Base-by-base conservation (phyloP, 1,140 invertebrate genomes). In the Metopolophium dirhodum region DNA sequence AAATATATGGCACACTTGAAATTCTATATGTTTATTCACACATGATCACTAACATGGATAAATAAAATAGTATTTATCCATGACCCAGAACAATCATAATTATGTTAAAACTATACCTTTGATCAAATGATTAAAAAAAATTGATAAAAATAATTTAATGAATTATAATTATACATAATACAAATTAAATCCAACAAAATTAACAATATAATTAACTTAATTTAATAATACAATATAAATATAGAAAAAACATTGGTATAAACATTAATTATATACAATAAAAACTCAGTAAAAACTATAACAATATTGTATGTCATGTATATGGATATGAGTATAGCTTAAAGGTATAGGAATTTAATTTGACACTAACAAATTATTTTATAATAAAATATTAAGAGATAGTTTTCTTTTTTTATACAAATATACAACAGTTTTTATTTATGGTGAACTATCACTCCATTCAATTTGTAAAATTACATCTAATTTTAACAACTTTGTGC, bases 401-500 rank as follows among this genome's bases (percentile, higher is more conserved):
- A 68, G 51, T 68, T n/a, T 68, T 68, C 0, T 23, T 6, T 85
- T 85, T 85, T 41, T 37, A 23, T 35, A 37, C 22, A 23, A 35
- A 37, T 45, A 85, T 41, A 83, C n/a, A 41, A 41, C 9, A 41
- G 26, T 45, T 85, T 41, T 0, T 49, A 30, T 30, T 47, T 6
- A 87, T 49, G 14, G 6, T 87, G 4, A 47, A 49, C 41, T 30
- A 87, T 1, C 9, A 86, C 6, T 45, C 2, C 18, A 87, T 87
- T 87, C 35, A 49, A 37, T 54, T 35, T 89, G 22, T 22, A 89
- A 89, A 37, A 41, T 91, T 30, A 85, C n/a, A 85, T 93, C 23
- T 86, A 3, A 57, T 54, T 45, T 45, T 86, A 85, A 93, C 47
- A 7, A 57, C 22, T 91, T 94, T 94, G 45, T 94, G 93, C 47